Conservation (phyloP, 2,888 invertebrate species). For the Eristalis tenax region DNA sequence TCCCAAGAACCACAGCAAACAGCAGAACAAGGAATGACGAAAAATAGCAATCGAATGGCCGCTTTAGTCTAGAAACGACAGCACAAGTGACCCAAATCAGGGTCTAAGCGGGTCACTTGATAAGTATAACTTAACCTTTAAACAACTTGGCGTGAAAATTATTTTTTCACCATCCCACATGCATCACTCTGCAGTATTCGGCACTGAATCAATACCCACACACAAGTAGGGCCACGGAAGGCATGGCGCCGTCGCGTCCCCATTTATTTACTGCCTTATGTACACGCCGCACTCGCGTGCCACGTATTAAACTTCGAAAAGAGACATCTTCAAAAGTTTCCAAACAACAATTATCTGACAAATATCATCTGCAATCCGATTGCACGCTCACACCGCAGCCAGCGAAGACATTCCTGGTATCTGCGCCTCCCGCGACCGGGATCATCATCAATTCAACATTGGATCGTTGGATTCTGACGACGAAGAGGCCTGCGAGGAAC, state of each 20-base stretch:
- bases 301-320: not conserved
- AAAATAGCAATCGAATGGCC: too few species aligned
- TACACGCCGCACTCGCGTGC: not conserved
- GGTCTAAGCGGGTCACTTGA: too few species aligned
- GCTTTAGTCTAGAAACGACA: too few species aligned
- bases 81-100: too few species aligned
- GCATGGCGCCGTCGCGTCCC: not conserved
- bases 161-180: too few species aligned
- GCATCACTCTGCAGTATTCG: not conserved
- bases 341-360: not conserved
- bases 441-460: constrained; percentile 19
- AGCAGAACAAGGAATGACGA: too few species aligned
- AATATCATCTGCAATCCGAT: not conserved
- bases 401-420: not conserved
- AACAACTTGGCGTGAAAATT: too few species aligned
- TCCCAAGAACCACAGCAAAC: too few species aligned
- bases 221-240: too few species aligned
- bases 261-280: not conserved
- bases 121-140: too few species aligned
- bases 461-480: constrained; percentile 12
- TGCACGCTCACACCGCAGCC: not conserved
- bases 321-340: not conserved
- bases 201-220: not conserved
- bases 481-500: not conserved
- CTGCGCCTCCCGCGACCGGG: not conserved